A percentile compares a stretch with the other conserved stretches of the same genome.
These are phyloP conservation scores for Drosophila orosa DNA, from an alignment of 1,140 invertebrate species.

Conservation along the genomic window DNA sequence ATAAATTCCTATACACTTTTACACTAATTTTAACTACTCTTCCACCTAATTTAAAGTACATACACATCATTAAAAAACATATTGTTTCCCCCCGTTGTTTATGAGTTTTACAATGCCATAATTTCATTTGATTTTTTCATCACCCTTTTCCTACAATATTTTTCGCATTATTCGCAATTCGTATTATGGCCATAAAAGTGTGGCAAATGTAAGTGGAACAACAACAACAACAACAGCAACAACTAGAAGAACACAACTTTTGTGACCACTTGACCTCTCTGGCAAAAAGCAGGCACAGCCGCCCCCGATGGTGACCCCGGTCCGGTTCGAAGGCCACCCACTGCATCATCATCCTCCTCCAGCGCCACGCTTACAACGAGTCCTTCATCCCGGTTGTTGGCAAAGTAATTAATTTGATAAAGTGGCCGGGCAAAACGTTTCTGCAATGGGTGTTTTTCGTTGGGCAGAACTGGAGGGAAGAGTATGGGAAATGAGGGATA, in stretches of 20 bases:
- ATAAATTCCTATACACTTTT: too few relatives aligned
- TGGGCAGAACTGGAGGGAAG: neutral
- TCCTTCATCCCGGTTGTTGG: constrained; percentile 54
- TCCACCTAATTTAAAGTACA: neutral
- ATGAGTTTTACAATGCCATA: neutral
- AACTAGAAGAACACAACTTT: constrained; percentile 71
- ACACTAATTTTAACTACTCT: too few relatives aligned
- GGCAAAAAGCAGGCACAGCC: too few relatives aligned
- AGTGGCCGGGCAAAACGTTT: constrained; percentile 61
- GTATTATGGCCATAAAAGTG: constrained; percentile 65
- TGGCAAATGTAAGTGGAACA: constrained; percentile 70
- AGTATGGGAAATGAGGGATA: neutral
- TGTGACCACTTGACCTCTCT: constrained; percentile 57
- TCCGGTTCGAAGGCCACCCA: neutral
- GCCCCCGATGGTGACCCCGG: neutral
- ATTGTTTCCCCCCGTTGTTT: neutral
- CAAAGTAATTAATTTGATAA: constrained; percentile 83
- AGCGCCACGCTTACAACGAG: neutral
- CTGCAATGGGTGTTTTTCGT: constrained; percentile 15
- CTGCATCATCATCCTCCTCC: neutral
- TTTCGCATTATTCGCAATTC: constrained; percentile 31
- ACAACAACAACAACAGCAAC: constrained; percentile 65
- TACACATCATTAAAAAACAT: neutral
- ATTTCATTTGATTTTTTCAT: constrained; percentile 19
- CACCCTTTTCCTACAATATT: neutral